Base-by-base conservation (phyloP, 92 coral and sea anemone genomes). In the Epizoanthus rinbou region DNA sequence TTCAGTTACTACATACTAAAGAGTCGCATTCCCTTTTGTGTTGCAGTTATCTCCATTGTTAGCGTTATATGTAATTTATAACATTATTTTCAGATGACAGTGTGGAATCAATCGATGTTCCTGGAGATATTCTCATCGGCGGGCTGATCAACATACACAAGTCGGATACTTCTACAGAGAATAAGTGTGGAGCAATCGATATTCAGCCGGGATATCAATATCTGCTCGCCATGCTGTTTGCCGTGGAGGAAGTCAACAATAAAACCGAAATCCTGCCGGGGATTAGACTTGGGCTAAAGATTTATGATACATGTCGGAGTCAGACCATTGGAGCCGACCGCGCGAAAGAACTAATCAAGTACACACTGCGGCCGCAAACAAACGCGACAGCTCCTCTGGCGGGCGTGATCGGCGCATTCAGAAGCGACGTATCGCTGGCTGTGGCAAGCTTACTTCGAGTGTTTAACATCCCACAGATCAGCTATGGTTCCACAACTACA, bases 161-260 rank as follows among this genome's bases (percentile, higher is more conserved):
- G 21, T 85, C 86, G 3, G 87, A 85, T 25, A 78, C 82, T 2
- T 45, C 68, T 2, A 87, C 74, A 28, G 90, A 87, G 58, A 87
- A 87, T 62, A 65, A 67, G 57, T 87, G 90, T 57, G 90, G 90
- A n/a, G 16, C 68, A 47, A 81, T 87, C 80, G 85, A 87, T 70
- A 87, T 69, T 74, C 85, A 81, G 84, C 90, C 90, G 64, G 90
- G 90, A 66, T 87, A 82, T 75, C 90, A 87, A 65, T 76, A 73
- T 64, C 25, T 87, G 3, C 87, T 81, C 65, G 80, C 90, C 25
- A 87, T 87, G 90, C 25, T 87, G 10, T 87, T 53, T 57, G 80
- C 84, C 66, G 66, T 87, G 28, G 90, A 82, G 10, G 80, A 65
- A 25, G 73, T 82, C 52, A 87, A 87, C 78, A 87, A 87, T 17